These are phyloP conservation scores for Acanthis flammea DNA, from an alignment of 2,797 vertebrate species.

Conservation along the genomic window DNA sequence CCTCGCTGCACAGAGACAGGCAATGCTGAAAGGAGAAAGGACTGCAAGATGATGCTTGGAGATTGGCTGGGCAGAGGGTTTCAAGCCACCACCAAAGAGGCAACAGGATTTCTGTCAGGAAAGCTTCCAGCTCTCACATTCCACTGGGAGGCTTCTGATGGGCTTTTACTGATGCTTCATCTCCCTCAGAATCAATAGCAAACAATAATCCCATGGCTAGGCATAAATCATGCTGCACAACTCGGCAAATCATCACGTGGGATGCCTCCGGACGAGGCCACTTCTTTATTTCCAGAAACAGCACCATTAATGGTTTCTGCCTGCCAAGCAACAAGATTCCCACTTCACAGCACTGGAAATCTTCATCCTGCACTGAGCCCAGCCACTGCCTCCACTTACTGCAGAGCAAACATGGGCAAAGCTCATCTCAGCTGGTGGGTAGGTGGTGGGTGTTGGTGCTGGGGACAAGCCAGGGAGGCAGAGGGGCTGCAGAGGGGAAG, in stretches of 20 bases:
- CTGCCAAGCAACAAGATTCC: background rate
- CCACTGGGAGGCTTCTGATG: background rate
- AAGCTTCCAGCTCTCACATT: background rate
- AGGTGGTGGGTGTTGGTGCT: no score
- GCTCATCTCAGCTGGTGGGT: background rate
- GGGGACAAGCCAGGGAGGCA: background rate
- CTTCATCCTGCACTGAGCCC: background rate
- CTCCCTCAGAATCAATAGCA: conserved; percentile 26
- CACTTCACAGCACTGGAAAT: background rate
- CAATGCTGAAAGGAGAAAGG: background rate
- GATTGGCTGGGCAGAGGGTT: fast-evolving
- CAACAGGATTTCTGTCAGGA: background rate
- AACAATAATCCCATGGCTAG: background rate
- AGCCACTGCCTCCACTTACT: background rate
- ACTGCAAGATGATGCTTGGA: background rate
- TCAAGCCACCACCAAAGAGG: background rate
- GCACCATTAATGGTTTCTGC: background rate
- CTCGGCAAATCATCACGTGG: background rate
- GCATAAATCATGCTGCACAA: background rate
- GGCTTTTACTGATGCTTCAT: conserved; percentile 11
- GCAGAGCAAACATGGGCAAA: background rate
- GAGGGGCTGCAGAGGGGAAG: background rate
- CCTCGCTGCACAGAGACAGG: fast-evolving
- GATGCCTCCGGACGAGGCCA: background rate
- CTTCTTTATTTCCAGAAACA: background rate